phyloP scores from a whole-genome alignment of 2,113 vertebrate genomes.

The Monopterus albus region DNA sequence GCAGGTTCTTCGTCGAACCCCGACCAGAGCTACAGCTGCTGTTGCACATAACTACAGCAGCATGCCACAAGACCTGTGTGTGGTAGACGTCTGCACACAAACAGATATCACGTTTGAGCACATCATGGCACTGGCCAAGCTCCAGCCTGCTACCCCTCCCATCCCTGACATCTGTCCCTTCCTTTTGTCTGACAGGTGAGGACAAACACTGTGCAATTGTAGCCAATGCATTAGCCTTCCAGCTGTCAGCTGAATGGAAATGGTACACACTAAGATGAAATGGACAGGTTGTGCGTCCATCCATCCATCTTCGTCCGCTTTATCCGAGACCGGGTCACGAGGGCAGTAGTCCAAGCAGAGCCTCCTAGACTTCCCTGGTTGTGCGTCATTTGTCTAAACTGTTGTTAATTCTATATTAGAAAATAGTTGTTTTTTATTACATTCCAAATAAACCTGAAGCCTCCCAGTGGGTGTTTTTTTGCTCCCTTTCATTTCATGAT shows the following conservation, averaged over 20 bases:
- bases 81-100: conserved; percentile 92
- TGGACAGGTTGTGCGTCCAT: too few relatives aligned
- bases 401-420: too few relatives aligned
- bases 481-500: conserved; percentile 38
- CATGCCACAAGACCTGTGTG: conserved; percentile 78
- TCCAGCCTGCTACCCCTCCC: conserved; percentile 90
- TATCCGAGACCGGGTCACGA: too few relatives aligned
- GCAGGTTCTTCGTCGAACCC: conserved; percentile 88
- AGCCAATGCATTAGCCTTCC: neutral
- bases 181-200: conserved; percentile 94
- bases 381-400: too few relatives aligned
- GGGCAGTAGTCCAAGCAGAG: too few relatives aligned
- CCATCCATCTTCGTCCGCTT: too few relatives aligned
- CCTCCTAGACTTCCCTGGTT: too few relatives aligned
- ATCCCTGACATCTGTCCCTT: conserved; percentile 96
- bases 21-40: conserved; percentile 59
- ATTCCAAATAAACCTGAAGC: neutral
- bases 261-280: neutral
- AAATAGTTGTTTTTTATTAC: too few relatives aligned
- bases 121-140: conserved; percentile 93
- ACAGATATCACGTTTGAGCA: conserved; percentile 97
- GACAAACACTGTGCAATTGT: neutral
- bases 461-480: neutral
- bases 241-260: neutral
- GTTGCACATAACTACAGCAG: conserved; percentile 49